These are phyloP conservation scores for Speoplatyrhinus poulsoni DNA, from an alignment of 2,113 vertebrate species.

Conservation along the genomic window DNA sequence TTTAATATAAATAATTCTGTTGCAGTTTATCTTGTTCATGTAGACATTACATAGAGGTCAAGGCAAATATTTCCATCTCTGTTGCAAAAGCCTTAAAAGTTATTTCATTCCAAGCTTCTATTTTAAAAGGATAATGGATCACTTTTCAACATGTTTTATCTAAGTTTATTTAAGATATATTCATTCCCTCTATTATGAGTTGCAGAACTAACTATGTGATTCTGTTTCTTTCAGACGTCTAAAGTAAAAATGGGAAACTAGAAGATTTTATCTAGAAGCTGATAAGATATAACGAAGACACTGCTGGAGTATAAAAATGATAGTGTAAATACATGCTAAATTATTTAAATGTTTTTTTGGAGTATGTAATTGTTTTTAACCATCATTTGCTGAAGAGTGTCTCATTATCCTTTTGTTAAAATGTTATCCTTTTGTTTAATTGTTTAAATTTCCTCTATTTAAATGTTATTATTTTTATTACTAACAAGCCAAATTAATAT, in stretches of 20 bases:
- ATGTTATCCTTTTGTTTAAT: conserved; percentile 37
- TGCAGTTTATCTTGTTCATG: too few species aligned
- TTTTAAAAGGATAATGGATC: too few species aligned
- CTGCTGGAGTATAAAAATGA: conserved; percentile 64
- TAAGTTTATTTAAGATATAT: not conserved
- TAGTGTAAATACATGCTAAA: conserved; percentile 83
- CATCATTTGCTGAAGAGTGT: conserved; percentile 65
- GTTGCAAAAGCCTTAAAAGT: too few species aligned
- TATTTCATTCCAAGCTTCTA: too few species aligned
- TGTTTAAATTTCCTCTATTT: not conserved
- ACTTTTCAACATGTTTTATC: too few species aligned
- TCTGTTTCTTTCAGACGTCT: conserved; percentile 82
- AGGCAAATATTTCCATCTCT: too few species aligned
- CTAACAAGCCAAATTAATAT: not conserved
- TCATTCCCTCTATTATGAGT: too few species aligned
- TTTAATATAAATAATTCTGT: too few species aligned
- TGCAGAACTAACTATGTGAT: not conserved
- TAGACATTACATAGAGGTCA: too few species aligned
- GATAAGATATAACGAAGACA: conserved; percentile 42
- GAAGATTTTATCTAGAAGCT: conserved; percentile 30
- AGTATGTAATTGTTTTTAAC: conserved; percentile 72
- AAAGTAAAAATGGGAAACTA: conserved; percentile 99
- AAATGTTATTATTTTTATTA: not conserved
- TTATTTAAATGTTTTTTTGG: conserved; percentile 81
- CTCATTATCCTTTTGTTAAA: not conserved